Evolutionary conservation across 1,140 invertebrate species (phyloP).

Genomic region (Artemia franciscana): DNA sequence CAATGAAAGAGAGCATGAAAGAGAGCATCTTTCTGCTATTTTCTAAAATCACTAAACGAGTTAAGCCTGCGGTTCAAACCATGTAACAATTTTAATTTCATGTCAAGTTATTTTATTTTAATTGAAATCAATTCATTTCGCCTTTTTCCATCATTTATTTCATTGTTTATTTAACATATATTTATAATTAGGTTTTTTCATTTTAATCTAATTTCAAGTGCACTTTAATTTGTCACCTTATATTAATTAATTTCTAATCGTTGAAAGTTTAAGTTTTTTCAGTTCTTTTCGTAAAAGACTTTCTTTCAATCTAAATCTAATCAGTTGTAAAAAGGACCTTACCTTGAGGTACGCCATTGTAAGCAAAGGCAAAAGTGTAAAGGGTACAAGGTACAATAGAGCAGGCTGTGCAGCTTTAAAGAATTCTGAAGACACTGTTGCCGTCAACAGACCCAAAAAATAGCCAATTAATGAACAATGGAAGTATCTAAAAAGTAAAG

Average conservation of each 20-base stretch:
- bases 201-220: slow-evolving; percentile 6
- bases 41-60: too few species aligned
- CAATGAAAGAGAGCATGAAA: too few species aligned
- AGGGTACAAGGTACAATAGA: slow-evolving; percentile 84
- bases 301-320: slow-evolving; percentile 4
- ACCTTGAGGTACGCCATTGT: slow-evolving; percentile 96
- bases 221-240: not conserved
- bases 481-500: slow-evolving; percentile 40
- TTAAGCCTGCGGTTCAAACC: too few species aligned
- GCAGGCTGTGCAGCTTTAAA: slow-evolving; percentile 95
- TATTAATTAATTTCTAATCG: slow-evolving; percentile 6
- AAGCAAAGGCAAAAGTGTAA: slow-evolving; percentile 77
- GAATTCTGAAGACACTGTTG: slow-evolving; percentile 85
- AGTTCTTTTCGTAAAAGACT: not conserved
- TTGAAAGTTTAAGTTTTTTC: not conserved
- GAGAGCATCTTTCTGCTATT: too few species aligned
- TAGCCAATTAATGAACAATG: slow-evolving; percentile 95
- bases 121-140: too few species aligned
- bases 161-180: not conserved
- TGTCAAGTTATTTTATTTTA: too few species aligned
- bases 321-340: slow-evolving; percentile 13
- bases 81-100: too few species aligned
- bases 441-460: slow-evolving; percentile 83
- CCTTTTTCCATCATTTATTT: not conserved
- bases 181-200: slow-evolving; percentile 6